A percentile compares a stretch with the other conserved stretches of the same genome.
phyloP scores from a whole-genome alignment of 1,140 invertebrate species.

The Drosophila sproati region DNA sequence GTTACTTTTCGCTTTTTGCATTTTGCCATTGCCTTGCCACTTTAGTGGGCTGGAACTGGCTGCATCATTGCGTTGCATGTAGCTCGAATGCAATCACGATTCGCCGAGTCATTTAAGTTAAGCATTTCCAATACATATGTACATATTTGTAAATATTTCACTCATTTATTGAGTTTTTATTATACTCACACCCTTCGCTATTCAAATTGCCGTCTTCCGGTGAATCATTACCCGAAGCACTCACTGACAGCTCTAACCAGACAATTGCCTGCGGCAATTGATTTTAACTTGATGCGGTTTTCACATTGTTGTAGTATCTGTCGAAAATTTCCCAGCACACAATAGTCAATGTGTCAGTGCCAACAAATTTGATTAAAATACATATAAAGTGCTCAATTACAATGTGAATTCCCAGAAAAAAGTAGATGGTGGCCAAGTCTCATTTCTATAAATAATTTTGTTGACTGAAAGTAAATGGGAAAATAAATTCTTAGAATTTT shows the following conservation, averaged over 20 bases:
- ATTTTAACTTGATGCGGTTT: slow-evolving; percentile 39
- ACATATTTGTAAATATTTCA: neutral
- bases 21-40: too few species aligned
- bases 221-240: slow-evolving; percentile 38
- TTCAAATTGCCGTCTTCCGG: slow-evolving; percentile 57
- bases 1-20: neutral
- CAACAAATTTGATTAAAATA: slow-evolving; percentile 14
- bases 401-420: neutral
- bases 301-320: neutral
- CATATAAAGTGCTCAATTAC: neutral
- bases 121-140: neutral
- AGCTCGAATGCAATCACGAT: neutral
- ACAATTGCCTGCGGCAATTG: slow-evolving; percentile 60
- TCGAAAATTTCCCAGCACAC: slow-evolving; percentile 6
- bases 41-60: neutral
- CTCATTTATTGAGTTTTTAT: slow-evolving; percentile 31
- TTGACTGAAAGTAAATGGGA: too few species aligned
- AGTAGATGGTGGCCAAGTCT: too few species aligned
- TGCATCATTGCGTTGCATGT: neutral
- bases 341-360: slow-evolving; percentile 5
- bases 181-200: slow-evolving; percentile 44
- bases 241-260: neutral
- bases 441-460: too few species aligned
- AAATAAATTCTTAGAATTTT: too few species aligned
- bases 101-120: neutral